Evolutionary conservation across 64 coral and sea anemone genomes (phyloP).

Genomic region (Stichodactyla mertensii): DNA sequence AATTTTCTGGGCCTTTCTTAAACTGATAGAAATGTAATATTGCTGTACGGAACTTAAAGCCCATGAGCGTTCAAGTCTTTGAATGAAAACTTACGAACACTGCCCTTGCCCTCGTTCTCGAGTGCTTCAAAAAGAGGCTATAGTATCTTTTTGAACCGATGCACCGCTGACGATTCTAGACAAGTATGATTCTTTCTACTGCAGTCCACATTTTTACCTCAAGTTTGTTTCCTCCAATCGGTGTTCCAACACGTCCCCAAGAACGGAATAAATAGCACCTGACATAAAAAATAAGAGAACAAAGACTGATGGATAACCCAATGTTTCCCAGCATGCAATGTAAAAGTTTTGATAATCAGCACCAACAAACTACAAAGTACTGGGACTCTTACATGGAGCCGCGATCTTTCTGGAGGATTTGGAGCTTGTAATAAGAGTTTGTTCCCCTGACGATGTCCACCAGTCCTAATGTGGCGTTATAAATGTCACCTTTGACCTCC

Average conservation of each 20-base stretch:
- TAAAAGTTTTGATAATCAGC: not conserved
- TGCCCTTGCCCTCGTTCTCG: too few species aligned
- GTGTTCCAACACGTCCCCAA: slow-evolving; percentile 96
- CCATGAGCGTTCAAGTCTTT: too few species aligned
- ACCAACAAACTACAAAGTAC: not conserved
- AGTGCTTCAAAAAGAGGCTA: not conserved
- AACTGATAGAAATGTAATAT: too few species aligned
- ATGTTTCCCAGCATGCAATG: not conserved
- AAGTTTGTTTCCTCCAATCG: slow-evolving; percentile 81
- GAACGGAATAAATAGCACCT: slow-evolving; percentile 93
- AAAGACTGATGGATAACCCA: not conserved
- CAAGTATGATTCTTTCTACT: not conserved
- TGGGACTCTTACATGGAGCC: slow-evolving; percentile 23
- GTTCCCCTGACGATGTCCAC: slow-evolving; percentile 89
- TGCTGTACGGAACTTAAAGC: too few species aligned
- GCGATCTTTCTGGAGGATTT: slow-evolving; percentile 78
- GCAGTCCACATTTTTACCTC: slow-evolving; percentile 47
- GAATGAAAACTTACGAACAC: too few species aligned
- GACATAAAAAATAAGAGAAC: not conserved
- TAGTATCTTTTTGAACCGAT: not conserved
- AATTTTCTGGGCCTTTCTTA: too few species aligned
- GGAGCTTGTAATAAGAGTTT: slow-evolving; percentile 99
- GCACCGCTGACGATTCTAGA: too few species aligned
- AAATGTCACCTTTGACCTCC: slow-evolving; percentile 76
- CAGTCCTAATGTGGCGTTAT: slow-evolving; percentile 84